Percentiles rank a stretch among this genome's conserved stretches.
phyloP scores from a whole-genome alignment of 2,797 vertebrate genomes.

The Mastacembelus armatus region DNA sequence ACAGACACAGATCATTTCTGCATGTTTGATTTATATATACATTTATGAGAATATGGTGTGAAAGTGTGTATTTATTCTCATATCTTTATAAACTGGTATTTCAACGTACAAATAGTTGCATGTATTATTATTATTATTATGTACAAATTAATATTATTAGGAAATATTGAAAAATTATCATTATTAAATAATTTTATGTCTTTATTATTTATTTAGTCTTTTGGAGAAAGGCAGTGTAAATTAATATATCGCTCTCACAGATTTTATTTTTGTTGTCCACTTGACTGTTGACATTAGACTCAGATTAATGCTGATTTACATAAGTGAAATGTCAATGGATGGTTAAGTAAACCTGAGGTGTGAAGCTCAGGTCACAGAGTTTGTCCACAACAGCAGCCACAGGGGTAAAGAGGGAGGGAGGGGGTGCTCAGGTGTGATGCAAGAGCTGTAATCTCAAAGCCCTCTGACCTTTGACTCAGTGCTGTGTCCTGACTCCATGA shows the following conservation, averaged over 20 bases:
- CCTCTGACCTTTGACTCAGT: slow-evolving; percentile 62
- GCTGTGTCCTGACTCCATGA: slow-evolving; percentile 42
- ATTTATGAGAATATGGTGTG: too few species aligned
- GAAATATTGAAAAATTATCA: background rate
- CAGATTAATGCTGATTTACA: slow-evolving; percentile 75
- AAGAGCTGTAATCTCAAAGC: slow-evolving; percentile 39
- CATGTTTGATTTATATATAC: too few species aligned
- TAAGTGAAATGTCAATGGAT: slow-evolving; percentile 57
- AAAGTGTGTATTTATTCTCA: too few species aligned
- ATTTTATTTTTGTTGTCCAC: background rate
- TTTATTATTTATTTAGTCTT: too few species aligned
- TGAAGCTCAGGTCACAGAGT: slow-evolving; percentile 64
- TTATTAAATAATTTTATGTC: background rate
- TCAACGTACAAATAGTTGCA: background rate
- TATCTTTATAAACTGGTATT: background rate
- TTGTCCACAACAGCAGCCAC: too few species aligned
- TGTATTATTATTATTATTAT: too few species aligned
- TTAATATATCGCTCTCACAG: background rate
- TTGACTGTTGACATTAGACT: slow-evolving; percentile 68
- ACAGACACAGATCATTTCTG: too few species aligned
- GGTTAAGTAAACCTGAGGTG: slow-evolving; percentile 54
- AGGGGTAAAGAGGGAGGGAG: too few species aligned
- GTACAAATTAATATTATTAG: background rate
- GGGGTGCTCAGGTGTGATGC: slow-evolving; percentile 59
- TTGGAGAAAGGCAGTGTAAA: too few species aligned